Conservation (phyloP, 1,140 invertebrate species). For the Penaeus vannamei region DNA sequence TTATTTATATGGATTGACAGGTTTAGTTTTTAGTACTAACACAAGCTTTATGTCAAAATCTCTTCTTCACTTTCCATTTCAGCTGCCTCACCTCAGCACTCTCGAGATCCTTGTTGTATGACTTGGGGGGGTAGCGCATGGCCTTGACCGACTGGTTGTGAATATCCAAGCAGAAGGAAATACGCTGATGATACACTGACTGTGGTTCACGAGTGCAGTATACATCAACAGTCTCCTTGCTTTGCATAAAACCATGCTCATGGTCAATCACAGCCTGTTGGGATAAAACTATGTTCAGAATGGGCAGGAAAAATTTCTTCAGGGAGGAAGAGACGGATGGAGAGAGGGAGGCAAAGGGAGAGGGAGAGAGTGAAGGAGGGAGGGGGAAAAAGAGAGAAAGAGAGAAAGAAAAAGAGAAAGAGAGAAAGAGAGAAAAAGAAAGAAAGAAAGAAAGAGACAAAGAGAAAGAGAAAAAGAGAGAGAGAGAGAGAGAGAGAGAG, state of each 20-base stretch:
- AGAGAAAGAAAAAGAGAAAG: too few relatives aligned
- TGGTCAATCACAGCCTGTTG: constrained; percentile 81
- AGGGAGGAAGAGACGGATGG: too few relatives aligned
- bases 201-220: constrained; percentile 98
- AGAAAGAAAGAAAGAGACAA: too few relatives aligned
- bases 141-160: constrained; percentile 98
- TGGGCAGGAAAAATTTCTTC: background rate
- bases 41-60: too few relatives aligned
- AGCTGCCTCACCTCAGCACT: constrained; percentile 84
- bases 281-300: background rate
- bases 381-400: too few relatives aligned
- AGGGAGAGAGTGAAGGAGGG: too few relatives aligned
- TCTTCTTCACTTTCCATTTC: background rate
- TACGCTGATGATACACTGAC: constrained; percentile 96
- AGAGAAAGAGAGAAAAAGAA: too few relatives aligned
- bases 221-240: constrained; percentile 96
- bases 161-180: constrained; percentile 96
- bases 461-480: too few relatives aligned
- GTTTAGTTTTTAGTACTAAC: too few relatives aligned
- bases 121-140: constrained; percentile 99
- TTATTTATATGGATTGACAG: too few relatives aligned
- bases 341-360: too few relatives aligned
- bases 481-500: too few relatives aligned
- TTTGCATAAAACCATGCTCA: constrained; percentile 95
- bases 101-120: constrained; percentile 97